Evolutionary conservation across 1,140 invertebrate genomes (phyloP), one percentile per base, ranked within the genome.

Genomic region (Trichonephila inaurata): DNA sequence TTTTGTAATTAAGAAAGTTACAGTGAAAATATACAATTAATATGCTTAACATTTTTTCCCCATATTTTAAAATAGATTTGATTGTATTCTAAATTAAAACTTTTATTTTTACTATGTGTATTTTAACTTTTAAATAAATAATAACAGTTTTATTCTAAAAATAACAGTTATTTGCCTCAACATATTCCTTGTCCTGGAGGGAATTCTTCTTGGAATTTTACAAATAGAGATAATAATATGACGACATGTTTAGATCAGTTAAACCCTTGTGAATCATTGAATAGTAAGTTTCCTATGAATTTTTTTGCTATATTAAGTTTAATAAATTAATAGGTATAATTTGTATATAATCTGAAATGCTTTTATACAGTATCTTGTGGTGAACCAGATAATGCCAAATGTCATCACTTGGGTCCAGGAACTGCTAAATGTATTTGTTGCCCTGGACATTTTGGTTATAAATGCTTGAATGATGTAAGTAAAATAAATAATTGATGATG

Each of bases 381-480:
- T 16, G 33, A 28, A 28, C 1, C 12, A 21, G n/a, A 81, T 12
- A 82, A 91, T 91, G 89, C 89, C 19, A 8, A 81, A 21, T 91
- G 89, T 82, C 14, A n/a, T 12, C 89, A 81, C 14, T 33, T 62
- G 12, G 89, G 89, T 33, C 89, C 89, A n/a, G 89, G 89, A 81
- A 81, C 60, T 33, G 89, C 89, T 1, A 91, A 91, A 40, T 91
- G 89, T 21, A 16, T 44, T 6, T 91, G 89, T 60, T 2, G 10
- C 8, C 72, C 89, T 44, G 72, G 28, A 58, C 44, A 91, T 91
- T 91, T 91, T 62, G 89, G 89, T 82, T 91, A 91, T 28, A 91
- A 91, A 51, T 91, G 89, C n/a, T 77, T 91, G 21, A 81, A 91
- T 81, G n/a, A 91, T 18, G 89, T 91, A 24, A 89, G 64, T 44